A percentile compares a stretch with the other conserved stretches of the same genome.
These are phyloP conservation scores for Cyprinodon brontotheroides DNA, from an alignment of 2,113 vertebrate genomes.

Conservation along the genomic window DNA sequence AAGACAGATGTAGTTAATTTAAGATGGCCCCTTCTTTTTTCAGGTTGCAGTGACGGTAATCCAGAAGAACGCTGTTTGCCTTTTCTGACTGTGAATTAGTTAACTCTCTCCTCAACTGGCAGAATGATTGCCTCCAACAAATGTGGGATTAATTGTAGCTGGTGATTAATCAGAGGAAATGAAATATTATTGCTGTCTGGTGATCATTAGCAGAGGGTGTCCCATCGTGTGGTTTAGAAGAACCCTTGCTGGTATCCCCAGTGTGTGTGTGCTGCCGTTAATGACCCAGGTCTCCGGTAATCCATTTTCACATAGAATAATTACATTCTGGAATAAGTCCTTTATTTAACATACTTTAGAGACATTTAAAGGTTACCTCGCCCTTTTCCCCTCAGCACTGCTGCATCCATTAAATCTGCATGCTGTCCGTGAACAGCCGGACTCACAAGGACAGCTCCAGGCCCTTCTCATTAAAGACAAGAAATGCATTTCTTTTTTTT, in stretches of 20 bases:
- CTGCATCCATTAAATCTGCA: slow-evolving; percentile 4
- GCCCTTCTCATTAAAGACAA: slow-evolving; percentile 48
- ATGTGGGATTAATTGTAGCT: slow-evolving; percentile 21
- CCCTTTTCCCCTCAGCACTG: slow-evolving; percentile 11
- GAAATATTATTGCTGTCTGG: slow-evolving; percentile 35
- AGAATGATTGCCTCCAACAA: slow-evolving; percentile 20
- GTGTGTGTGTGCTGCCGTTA: background rate
- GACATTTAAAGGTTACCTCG: slow-evolving; percentile 48
- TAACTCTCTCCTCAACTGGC: slow-evolving; percentile 33
- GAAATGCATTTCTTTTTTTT: slow-evolving; percentile 45
- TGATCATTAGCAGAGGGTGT: slow-evolving; percentile 34
- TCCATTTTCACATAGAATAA: slow-evolving; percentile 22
- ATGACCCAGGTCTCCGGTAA: slow-evolving; percentile 9
- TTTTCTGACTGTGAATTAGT: slow-evolving; percentile 11
- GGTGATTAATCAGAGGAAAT: slow-evolving; percentile 50
- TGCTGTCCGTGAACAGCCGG: slow-evolving; percentile 29
- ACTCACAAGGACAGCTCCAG: slow-evolving; percentile 28
- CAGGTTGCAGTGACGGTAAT: slow-evolving; percentile 35
- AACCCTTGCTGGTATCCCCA: slow-evolving; percentile 3
- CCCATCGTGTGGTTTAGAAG: slow-evolving; percentile 5
- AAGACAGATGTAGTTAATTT: slow-evolving; percentile 14
- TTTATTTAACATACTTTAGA: slow-evolving; percentile 25
- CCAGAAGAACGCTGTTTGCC: slow-evolving; percentile 26
- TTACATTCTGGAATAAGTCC: slow-evolving; percentile 9
- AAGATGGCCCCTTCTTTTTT: slow-evolving; percentile 11